Conservation (phyloP, 2,888 invertebrate genomes). For the Tiphia femorata region DNA sequence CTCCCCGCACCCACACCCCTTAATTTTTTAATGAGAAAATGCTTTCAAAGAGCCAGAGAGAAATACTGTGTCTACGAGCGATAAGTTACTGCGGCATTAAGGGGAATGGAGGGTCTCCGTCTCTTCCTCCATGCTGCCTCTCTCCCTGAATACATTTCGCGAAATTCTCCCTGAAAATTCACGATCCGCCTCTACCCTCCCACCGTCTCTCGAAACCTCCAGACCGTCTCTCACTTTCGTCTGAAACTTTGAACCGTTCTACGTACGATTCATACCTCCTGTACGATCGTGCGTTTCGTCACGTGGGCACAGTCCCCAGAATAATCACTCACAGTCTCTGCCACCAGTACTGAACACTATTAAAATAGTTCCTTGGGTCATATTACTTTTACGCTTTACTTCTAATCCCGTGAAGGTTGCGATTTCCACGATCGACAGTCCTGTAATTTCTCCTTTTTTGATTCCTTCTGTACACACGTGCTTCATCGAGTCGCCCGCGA, state of each 20-base stretch:
- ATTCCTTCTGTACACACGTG: no score
- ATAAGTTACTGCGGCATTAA: constrained; percentile 64
- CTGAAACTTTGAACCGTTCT: background rate
- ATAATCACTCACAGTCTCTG: no score
- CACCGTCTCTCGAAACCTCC: background rate
- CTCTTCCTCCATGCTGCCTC: constrained; percentile 21
- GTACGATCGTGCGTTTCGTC: no score
- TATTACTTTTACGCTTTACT: no score
- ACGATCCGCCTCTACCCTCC: background rate
- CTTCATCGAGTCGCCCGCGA: no score
- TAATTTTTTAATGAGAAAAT: constrained; percentile 77
- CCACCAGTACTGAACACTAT: no score
- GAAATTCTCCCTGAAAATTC: background rate
- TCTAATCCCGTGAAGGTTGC: no score
- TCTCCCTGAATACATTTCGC: background rate
- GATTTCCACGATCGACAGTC: no score
- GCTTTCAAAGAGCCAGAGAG: constrained; percentile 73
- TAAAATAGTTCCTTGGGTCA: no score
- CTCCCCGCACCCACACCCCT: constrained; percentile 50
- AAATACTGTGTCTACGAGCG: constrained; percentile 67
- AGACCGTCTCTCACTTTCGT: background rate
- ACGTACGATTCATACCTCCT: no score
- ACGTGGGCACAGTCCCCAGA: no score
- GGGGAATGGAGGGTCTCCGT: constrained; percentile 49
- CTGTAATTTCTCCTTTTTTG: no score